Evolutionary conservation across 2,797 vertebrate species (phyloP).

Genomic region (Alfaro cultratus): DNA sequence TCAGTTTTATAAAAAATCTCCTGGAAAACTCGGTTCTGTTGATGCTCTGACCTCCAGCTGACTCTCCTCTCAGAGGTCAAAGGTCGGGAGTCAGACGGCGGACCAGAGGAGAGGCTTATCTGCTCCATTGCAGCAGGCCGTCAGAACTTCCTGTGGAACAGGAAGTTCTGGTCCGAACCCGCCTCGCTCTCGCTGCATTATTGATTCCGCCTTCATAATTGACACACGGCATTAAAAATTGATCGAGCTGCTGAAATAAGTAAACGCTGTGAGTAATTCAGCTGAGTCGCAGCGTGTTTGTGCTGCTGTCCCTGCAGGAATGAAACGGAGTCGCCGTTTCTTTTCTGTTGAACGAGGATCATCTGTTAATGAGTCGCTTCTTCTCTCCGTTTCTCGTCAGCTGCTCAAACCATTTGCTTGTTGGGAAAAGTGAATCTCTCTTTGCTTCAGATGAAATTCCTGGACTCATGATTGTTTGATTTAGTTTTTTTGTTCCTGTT

Average conservation of each 20-base stretch:
- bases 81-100: conserved; percentile 29
- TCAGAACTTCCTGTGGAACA: no score
- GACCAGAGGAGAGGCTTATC: not conserved
- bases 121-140: no score
- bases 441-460: conserved; percentile 49
- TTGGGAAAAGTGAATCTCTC: conserved; percentile 29
- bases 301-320: conserved; percentile 64
- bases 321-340: conserved; percentile 4
- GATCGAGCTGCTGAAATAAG: conserved; percentile 75
- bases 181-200: conserved; percentile 59
- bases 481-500: conserved; percentile 8
- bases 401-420: conserved; percentile 16
- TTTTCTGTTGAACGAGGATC: conserved; percentile 32
- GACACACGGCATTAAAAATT: conserved; percentile 78
- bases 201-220: conserved; percentile 74
- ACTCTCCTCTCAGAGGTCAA: conserved; percentile 42
- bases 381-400: conserved; percentile 36
- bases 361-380: conserved; percentile 35
- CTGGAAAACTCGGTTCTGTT: no score
- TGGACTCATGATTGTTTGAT: not conserved
- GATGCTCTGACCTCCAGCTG: not conserved
- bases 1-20: no score
- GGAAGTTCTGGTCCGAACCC: no score
- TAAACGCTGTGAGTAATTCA: conserved; percentile 80
- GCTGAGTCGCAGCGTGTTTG: conserved; percentile 67